Evolutionary conservation across 2,113 vertebrate species (phyloP).

Genomic region (Xiphophorus couchianus): DNA sequence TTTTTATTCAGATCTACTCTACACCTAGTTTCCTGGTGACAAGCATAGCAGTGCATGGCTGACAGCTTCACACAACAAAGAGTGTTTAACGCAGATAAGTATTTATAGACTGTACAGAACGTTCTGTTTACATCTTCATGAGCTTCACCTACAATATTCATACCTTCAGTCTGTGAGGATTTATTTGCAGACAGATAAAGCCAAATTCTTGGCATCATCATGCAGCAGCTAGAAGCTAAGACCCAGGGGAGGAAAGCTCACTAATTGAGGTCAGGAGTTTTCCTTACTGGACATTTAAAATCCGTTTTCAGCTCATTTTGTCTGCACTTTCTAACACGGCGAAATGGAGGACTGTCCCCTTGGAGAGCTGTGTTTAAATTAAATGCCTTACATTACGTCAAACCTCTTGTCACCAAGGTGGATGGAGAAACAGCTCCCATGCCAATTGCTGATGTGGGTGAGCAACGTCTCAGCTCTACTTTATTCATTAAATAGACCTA

Average conservation of each 20-base stretch:
- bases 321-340: slow-evolving; percentile 55
- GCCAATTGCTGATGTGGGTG: slow-evolving; percentile 21
- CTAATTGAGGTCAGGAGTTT: slow-evolving; percentile 75
- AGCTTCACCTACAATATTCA: slow-evolving; percentile 45
- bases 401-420: slow-evolving; percentile 57
- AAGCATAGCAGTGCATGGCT: slow-evolving; percentile 17
- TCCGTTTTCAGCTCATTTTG: slow-evolving; percentile 48
- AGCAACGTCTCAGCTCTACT: slow-evolving; percentile 42
- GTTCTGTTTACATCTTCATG: slow-evolving; percentile 48
- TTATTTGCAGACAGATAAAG: slow-evolving; percentile 26
- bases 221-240: slow-evolving; percentile 20
- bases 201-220: slow-evolving; percentile 28
- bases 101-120: slow-evolving; percentile 53
- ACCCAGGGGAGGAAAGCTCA: slow-evolving; percentile 52
- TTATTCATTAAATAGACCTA: slow-evolving; percentile 60
- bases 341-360: slow-evolving; percentile 69
- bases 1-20: not conserved
- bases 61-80: slow-evolving; percentile 45
- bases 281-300: slow-evolving; percentile 52
- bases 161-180: slow-evolving; percentile 8
- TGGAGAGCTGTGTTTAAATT: slow-evolving; percentile 63
- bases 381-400: slow-evolving; percentile 65
- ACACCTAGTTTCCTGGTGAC: slow-evolving; percentile 11
- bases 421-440: slow-evolving; percentile 15
- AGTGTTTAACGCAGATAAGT: slow-evolving; percentile 25